These are phyloP conservation scores for Ophioninae sp. DNA, from an alignment of 2,888 invertebrate genomes.

Conservation along the genomic window DNA sequence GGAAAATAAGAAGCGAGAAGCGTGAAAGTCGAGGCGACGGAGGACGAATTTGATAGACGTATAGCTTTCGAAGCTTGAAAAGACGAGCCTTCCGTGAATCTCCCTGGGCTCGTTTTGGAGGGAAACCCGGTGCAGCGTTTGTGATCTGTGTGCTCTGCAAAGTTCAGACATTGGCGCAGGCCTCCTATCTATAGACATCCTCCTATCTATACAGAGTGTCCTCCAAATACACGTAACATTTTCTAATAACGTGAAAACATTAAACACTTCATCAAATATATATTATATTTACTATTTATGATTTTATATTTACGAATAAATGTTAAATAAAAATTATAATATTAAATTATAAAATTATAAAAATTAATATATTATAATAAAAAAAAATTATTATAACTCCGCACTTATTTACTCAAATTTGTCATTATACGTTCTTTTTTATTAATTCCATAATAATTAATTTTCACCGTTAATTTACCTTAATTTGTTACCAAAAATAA, in stretches of 20 bases:
- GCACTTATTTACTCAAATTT: too few relatives aligned
- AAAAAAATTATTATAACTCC: too few relatives aligned
- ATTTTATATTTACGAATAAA: too few relatives aligned
- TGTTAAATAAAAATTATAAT: too few relatives aligned
- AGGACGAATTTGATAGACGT: slow-evolving; percentile 3
- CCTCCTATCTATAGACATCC: neutral
- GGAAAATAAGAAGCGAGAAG: neutral
- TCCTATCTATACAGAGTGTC: neutral
- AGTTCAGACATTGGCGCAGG: neutral
- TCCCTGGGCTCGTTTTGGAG: neutral
- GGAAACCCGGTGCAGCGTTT: slow-evolving; percentile 11
- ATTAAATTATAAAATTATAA: too few relatives aligned
- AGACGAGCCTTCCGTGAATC: slow-evolving; percentile 20
- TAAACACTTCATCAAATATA: too few relatives aligned
- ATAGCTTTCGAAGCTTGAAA: slow-evolving; percentile 30
- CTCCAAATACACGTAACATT: neutral
- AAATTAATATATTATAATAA: too few relatives aligned
- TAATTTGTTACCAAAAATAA: too few relatives aligned
- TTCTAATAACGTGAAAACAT: neutral
- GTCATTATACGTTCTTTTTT: too few relatives aligned
- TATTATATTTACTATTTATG: too few relatives aligned
- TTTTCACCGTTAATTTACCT: too few relatives aligned
- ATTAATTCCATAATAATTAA: too few relatives aligned
- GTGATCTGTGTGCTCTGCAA: slow-evolving; percentile 23
- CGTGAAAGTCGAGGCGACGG: neutral